A percentile compares a stretch with the other conserved stretches of the same genome.
Conservation (phyloP, 2,113 vertebrate genomes). For the Ailurus styani region DNA sequence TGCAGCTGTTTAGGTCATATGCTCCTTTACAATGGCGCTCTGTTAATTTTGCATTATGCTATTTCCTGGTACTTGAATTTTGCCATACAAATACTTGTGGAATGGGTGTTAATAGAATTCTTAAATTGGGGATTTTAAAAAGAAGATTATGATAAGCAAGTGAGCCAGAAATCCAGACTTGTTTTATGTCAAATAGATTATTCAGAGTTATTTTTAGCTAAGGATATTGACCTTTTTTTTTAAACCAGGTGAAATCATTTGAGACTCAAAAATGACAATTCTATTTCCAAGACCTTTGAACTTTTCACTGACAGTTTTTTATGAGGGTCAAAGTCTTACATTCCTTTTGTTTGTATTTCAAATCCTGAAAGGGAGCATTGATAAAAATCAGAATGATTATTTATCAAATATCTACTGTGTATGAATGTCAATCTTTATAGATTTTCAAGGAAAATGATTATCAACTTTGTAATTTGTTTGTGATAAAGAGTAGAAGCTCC, state of each 20-base stretch:
- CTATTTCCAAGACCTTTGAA: constrained; percentile 6
- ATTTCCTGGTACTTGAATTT: constrained; percentile 60
- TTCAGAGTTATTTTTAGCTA: constrained; percentile 45
- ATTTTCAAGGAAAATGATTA: neutral
- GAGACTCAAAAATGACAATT: neutral
- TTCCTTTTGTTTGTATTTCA: constrained; percentile 33
- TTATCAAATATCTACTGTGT: neutral
- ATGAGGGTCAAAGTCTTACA: neutral
- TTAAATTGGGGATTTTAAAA: constrained; percentile 48
- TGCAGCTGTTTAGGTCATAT: constrained; percentile 61
- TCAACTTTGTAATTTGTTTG: neutral
- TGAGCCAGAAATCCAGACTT: constrained; percentile 12
- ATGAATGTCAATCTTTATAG: neutral
- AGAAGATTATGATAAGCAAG: constrained; percentile 58
- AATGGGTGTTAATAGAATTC: constrained; percentile 65
- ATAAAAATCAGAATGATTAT: neutral
- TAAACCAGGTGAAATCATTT: constrained; percentile 17
- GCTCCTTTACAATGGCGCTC: constrained; percentile 37
- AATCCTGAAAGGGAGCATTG: neutral
- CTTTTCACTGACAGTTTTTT: neutral
- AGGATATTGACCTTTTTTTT: neutral
- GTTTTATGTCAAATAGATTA: constrained; percentile 41
- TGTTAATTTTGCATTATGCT: constrained; percentile 64
- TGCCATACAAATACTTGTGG: constrained; percentile 54
- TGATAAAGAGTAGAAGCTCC: neutral